Percentiles rank a stretch among this genome's conserved stretches.
These are phyloP conservation scores for Papio anubis DNA, from an alignment of 2,113 vertebrate genomes.

Conservation along the genomic window DNA sequence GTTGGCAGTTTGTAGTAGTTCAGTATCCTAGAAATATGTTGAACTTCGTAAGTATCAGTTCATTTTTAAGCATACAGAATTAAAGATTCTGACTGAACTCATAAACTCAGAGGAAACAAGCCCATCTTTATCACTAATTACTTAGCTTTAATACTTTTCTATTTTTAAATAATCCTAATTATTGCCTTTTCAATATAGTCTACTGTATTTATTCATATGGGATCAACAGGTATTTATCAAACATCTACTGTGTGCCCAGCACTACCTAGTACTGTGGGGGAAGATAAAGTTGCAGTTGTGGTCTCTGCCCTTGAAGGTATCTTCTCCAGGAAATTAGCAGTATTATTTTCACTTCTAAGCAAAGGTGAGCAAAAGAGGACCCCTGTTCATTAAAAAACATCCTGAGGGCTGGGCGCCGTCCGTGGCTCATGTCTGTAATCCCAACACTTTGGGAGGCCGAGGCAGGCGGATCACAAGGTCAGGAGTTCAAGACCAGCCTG, in stretches of 20 bases:
- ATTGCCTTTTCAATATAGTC: slow-evolving; percentile 55
- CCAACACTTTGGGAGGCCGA: too few relatives aligned
- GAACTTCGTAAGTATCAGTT: slow-evolving; percentile 47
- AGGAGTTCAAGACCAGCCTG: too few relatives aligned
- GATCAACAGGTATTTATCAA: slow-evolving; percentile 46
- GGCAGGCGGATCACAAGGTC: too few relatives aligned
- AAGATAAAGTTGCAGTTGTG: neutral
- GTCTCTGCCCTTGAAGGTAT: neutral
- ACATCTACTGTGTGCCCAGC: neutral
- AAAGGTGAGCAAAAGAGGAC: slow-evolving; percentile 30
- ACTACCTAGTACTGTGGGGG: neutral
- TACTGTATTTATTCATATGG: slow-evolving; percentile 30
- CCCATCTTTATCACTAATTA: slow-evolving; percentile 27
- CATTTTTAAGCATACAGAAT: slow-evolving; percentile 47
- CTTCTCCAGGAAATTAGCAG: slow-evolving; percentile 45
- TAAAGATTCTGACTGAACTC: slow-evolving; percentile 22
- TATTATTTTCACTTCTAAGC: slow-evolving; percentile 56
- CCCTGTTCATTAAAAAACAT: neutral
- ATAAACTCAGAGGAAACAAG: slow-evolving; percentile 37
- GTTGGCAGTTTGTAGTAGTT: slow-evolving; percentile 11
- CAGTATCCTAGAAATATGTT: slow-evolving; percentile 42
- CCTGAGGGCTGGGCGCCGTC: neutral
- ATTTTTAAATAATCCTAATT: slow-evolving; percentile 30
- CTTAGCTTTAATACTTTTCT: slow-evolving; percentile 48
- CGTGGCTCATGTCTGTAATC: too few relatives aligned